phyloP scores from a whole-genome alignment of 2,797 vertebrate genomes.

The Eremophila alpestris region DNA sequence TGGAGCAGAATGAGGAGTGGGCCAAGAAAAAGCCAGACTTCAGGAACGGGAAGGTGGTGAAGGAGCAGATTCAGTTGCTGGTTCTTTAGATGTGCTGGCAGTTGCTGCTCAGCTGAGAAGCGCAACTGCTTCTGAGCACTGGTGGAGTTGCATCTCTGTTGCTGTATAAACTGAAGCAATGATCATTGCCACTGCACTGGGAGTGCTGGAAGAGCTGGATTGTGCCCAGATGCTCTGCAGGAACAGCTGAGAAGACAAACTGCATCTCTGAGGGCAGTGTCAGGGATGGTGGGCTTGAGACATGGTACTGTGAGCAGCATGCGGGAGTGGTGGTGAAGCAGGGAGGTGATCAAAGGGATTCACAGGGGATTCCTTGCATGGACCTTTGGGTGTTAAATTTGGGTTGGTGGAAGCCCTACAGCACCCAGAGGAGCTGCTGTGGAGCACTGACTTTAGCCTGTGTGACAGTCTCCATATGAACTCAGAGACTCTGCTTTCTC shows the following conservation, averaged over 20 bases:
- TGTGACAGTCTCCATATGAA: fast-evolving
- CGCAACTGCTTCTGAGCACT: not conserved
- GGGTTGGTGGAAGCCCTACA: not conserved
- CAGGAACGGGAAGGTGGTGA: not conserved
- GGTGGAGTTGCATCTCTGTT: not conserved
- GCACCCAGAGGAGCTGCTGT: not conserved
- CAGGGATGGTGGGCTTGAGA: not conserved
- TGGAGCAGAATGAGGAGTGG: not conserved
- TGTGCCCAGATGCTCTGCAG: not conserved
- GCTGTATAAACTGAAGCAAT: not conserved
- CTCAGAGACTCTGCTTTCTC: not conserved
- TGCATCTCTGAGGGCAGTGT: too few species aligned
- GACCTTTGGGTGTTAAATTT: not conserved
- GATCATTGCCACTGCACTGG: not conserved
- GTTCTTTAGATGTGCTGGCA: not conserved
- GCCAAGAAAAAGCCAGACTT: not conserved
- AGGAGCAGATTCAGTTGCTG: not conserved
- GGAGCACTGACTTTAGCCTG: not conserved
- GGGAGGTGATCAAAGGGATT: not conserved
- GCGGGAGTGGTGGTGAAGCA: fast-evolving
- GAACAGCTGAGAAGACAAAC: not conserved
- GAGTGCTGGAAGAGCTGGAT: not conserved
- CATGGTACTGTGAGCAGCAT: fast-evolving
- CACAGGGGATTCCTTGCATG: not conserved
- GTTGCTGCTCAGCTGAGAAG: not conserved